Conservation (phyloP, 2,888 invertebrate genomes). For the Odontomyia ornata region DNA sequence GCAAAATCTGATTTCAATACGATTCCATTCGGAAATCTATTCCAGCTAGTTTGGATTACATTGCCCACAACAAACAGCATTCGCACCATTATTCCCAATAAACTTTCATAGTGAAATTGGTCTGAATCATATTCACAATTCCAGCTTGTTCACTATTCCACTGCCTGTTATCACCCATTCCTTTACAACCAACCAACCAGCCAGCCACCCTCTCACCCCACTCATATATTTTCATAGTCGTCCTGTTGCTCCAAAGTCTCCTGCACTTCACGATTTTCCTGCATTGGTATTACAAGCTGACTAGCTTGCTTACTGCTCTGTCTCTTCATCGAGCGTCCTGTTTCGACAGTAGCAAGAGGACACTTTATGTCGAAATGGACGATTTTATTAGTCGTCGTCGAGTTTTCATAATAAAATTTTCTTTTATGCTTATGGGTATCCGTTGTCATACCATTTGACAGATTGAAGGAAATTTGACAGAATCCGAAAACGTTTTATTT, state of each 20-base stretch:
- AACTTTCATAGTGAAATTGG: conserved; percentile 34
- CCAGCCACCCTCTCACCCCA: not conserved
- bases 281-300: not conserved
- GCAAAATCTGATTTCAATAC: conserved; percentile 40
- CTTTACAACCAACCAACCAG: not conserved
- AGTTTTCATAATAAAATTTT: conserved; percentile 44
- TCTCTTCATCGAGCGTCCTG: not conserved
- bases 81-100: conserved; percentile 40
- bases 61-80: conserved; percentile 23
- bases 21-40: conserved; percentile 31
- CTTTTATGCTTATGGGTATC: conserved; percentile 45
- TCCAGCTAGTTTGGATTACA: not conserved
- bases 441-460: conserved; percentile 45
- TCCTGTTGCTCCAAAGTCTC: conserved; percentile 36
- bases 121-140: conserved; percentile 28
- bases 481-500: conserved; percentile 37
- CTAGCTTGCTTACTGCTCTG: not conserved
- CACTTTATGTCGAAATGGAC: conserved; percentile 42
- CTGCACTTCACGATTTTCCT: conserved; percentile 20
- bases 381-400: conserved; percentile 44
- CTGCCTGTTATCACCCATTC: not conserved
- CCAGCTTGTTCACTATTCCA: conserved; percentile 18
- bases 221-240: not conserved
- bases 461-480: conserved; percentile 44
- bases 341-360: conserved; percentile 9